These are phyloP conservation scores for Drosophila oshimai DNA, from an alignment of 1,140 invertebrate species.

Conservation along the genomic window DNA sequence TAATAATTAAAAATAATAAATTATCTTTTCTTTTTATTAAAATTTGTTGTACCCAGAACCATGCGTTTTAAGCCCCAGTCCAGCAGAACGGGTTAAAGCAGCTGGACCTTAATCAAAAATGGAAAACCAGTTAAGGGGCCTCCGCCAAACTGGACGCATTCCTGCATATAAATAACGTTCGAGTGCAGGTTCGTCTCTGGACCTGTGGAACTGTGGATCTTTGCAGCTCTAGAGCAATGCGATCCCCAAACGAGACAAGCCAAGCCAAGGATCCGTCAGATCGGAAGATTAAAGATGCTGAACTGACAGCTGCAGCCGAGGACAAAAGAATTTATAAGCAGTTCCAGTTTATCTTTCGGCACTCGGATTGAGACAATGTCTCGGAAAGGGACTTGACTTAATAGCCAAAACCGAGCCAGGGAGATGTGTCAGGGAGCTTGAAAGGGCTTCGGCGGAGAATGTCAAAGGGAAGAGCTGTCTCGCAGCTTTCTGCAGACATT, in stretches of 20 bases:
- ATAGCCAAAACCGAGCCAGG: slow-evolving; percentile 34
- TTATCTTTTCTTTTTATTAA: too few relatives aligned
- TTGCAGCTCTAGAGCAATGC: not conserved
- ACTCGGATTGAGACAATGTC: slow-evolving; percentile 71
- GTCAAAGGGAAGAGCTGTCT: slow-evolving; percentile 33
- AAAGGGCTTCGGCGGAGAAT: slow-evolving; percentile 34
- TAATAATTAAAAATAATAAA: too few relatives aligned
- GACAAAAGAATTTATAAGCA: slow-evolving; percentile 77
- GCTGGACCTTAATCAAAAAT: slow-evolving; percentile 12
- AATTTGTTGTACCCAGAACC: too few relatives aligned
- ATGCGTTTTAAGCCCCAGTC: not conserved
- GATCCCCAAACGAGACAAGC: slow-evolving; percentile 30
- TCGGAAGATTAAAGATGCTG: slow-evolving; percentile 49
- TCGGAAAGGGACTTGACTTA: slow-evolving; percentile 50
- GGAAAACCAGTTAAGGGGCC: slow-evolving; percentile 26
- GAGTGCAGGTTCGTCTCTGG: not conserved
- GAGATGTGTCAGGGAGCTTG: slow-evolving; percentile 24
- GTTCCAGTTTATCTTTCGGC: slow-evolving; percentile 57
- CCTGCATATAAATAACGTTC: slow-evolving; percentile 51
- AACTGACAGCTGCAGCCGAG: slow-evolving; percentile 44
- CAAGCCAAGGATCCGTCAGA: slow-evolving; percentile 16
- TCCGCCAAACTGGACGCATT: slow-evolving; percentile 31
- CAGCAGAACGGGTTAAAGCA: slow-evolving; percentile 1
- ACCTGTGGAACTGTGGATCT: too few relatives aligned
- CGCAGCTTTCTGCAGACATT: slow-evolving; percentile 20